These are phyloP conservation scores for Trididemnum nubilum DNA, from an alignment of 23 tunicate genomes.

Conservation along the genomic window DNA sequence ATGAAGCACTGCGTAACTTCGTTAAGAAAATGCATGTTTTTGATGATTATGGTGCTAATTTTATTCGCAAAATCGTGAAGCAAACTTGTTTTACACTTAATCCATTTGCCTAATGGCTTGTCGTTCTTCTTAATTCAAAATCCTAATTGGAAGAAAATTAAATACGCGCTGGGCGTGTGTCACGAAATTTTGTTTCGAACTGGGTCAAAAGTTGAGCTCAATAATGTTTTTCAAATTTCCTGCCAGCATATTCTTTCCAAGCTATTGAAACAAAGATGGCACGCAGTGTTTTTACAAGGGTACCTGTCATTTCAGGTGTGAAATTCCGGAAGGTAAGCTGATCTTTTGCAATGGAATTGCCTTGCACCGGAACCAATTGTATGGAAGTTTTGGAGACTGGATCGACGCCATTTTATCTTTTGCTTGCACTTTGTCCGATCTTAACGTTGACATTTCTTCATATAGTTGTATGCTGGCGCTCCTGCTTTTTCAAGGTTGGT, in stretches of 20 bases:
- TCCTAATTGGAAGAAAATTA: too few relatives aligned
- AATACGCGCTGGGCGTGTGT: not conserved
- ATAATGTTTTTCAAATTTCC: not conserved
- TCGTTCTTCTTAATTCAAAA: not conserved
- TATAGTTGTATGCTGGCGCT: slow-evolving; percentile 86
- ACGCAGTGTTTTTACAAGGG: too few relatives aligned
- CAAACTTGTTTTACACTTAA: too few relatives aligned
- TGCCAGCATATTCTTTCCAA: not conserved
- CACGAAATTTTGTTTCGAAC: not conserved
- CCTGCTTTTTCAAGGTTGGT: slow-evolving; percentile 85
- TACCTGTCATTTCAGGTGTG: slow-evolving; percentile 82
- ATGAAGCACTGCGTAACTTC: too few relatives aligned
- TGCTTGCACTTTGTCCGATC: slow-evolving; percentile 52
- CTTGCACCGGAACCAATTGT: slow-evolving; percentile 86
- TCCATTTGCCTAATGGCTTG: not conserved
- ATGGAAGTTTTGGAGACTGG: slow-evolving; percentile 89
- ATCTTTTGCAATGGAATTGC: slow-evolving; percentile 96
- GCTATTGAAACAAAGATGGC: too few relatives aligned
- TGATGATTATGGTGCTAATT: too few relatives aligned
- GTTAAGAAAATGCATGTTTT: too few relatives aligned
- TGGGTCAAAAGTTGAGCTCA: not conserved
- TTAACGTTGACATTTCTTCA: slow-evolving; percentile 92
- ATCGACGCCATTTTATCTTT: slow-evolving; percentile 77
- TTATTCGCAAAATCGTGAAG: too few relatives aligned
- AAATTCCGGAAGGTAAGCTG: slow-evolving; percentile 87